Conservation (phyloP, 2,888 invertebrate genomes). For the Helobdella robusta region DNA sequence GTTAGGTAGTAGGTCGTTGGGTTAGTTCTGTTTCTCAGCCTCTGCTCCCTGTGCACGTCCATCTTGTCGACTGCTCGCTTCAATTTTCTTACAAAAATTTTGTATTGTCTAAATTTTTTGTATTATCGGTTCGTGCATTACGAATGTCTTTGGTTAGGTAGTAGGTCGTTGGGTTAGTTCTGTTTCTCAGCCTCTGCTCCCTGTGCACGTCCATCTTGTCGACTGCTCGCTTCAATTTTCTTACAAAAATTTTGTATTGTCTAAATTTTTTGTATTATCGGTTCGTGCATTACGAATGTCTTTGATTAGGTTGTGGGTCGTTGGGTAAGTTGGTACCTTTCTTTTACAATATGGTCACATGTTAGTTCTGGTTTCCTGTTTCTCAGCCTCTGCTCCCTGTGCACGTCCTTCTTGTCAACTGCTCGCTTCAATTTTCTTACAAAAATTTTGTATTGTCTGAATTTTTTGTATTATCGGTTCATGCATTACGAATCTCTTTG, state of each 20-base stretch:
- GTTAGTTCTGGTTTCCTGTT: constrained; percentile 75
- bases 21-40: constrained; percentile 71
- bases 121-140: too few relatives aligned
- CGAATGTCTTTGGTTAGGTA: too few relatives aligned
- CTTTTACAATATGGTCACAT: constrained; percentile 90
- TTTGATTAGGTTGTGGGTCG: too few relatives aligned
- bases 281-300: too few relatives aligned
- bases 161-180: constrained; percentile 75
- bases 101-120: too few relatives aligned
- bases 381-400: constrained; percentile 63
- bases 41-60: constrained; percentile 66
- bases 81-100: too few relatives aligned
- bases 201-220: constrained; percentile 69
- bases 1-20: constrained; percentile 78
- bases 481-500: too few relatives aligned
- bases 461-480: too few relatives aligned
- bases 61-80: constrained; percentile 68
- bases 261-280: too few relatives aligned
- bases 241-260: too few relatives aligned
- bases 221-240: constrained; percentile 60
- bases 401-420: constrained; percentile 69
- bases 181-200: constrained; percentile 64
- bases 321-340: too few relatives aligned
- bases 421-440: constrained; percentile 61
- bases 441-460: too few relatives aligned